phyloP scores from a whole-genome alignment of 2,113 vertebrate genomes.

The Symphodus melops region DNA sequence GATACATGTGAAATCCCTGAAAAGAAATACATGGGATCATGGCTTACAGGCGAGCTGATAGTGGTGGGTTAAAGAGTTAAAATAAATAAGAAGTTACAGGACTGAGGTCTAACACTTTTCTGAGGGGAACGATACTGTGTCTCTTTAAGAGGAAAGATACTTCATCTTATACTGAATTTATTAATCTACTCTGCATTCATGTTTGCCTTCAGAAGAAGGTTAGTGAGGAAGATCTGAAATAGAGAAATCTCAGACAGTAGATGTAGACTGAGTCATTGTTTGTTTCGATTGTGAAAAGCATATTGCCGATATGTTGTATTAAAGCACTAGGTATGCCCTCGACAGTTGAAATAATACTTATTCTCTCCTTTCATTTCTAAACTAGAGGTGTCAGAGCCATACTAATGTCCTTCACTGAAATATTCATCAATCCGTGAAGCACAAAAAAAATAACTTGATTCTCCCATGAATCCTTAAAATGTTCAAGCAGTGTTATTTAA shows the following conservation, averaged over 20 bases:
- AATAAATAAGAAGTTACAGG: no score
- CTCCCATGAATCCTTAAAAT: not conserved
- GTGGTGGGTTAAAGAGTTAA: no score
- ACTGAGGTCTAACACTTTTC: no score
- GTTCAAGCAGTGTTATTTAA: not conserved
- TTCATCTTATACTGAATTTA: not conserved
- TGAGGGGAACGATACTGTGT: no score
- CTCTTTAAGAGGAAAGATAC: no score
- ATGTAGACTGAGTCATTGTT: not conserved
- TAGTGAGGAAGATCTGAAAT: not conserved
- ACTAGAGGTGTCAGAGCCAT: constrained; percentile 9
- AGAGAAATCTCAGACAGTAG: not conserved
- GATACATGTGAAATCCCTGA: not conserved
- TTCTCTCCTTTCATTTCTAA: constrained; percentile 12
- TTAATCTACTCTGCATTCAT: not conserved
- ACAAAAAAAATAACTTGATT: constrained; percentile 3
- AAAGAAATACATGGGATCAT: no score
- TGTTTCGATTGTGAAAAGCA: not conserved
- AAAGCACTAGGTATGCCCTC: not conserved
- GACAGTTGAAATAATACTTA: not conserved
- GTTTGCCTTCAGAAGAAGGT: not conserved
- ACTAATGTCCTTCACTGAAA: constrained; percentile 11
- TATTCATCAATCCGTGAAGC: constrained; percentile 2
- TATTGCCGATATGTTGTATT: constrained; percentile 3
- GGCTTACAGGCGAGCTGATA: no score